A percentile compares a stretch with the other conserved stretches of the same genome.
These are phyloP conservation scores for Melikaiella ostensackeni DNA, from an alignment of 2,888 invertebrate genomes.

Conservation along the genomic window DNA sequence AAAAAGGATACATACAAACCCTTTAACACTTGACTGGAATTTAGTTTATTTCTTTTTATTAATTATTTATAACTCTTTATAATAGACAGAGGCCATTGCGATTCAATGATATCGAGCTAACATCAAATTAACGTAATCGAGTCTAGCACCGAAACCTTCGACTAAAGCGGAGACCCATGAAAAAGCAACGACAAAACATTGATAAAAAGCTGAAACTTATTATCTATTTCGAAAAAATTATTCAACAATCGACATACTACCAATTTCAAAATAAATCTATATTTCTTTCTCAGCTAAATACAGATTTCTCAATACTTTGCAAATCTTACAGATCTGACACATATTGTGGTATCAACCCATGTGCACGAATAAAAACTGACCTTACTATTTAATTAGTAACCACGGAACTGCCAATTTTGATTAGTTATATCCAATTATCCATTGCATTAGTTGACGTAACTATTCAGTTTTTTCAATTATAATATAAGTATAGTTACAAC, in stretches of 20 bases:
- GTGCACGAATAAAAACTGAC: neutral
- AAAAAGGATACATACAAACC: neutral
- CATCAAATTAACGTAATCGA: slow-evolving; percentile 61
- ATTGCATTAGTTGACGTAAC: too few species aligned
- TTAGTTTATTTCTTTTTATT: neutral
- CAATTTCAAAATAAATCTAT: neutral
- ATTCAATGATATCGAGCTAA: slow-evolving; percentile 64
- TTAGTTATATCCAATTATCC: too few species aligned
- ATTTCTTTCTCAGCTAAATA: neutral
- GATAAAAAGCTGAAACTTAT: neutral
- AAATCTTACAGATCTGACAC: neutral
- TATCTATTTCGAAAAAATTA: neutral
- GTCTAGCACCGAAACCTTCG: slow-evolving; percentile 59
- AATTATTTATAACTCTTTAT: neutral
- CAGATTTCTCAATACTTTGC: neutral
- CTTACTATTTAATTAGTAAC: too few species aligned
- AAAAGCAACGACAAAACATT: slow-evolving; percentile 3
- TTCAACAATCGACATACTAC: neutral
- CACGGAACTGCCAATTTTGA: too few species aligned
- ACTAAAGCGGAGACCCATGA: slow-evolving; percentile 30
- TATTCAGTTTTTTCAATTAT: too few species aligned
- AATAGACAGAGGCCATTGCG: slow-evolving; percentile 55
- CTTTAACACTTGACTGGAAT: neutral
- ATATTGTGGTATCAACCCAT: neutral
- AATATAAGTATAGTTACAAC: too few species aligned